Evolutionary conservation across 2,888 invertebrate genomes (phyloP).

Genomic region (Pediacus dermestoides): DNA sequence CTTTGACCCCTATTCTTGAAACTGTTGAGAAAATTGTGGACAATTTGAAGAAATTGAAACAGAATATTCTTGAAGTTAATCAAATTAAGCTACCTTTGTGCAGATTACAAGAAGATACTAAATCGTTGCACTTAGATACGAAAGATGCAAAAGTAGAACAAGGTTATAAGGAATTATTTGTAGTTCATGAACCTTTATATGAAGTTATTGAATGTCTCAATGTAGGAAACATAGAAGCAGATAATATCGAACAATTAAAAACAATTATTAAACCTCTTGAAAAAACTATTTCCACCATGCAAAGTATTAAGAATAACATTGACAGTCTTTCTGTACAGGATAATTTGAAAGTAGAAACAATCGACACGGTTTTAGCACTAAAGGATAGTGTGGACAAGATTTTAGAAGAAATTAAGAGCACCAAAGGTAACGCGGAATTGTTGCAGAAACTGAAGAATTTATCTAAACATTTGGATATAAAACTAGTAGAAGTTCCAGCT

Average conservation of each 20-base stretch:
- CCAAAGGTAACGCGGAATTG: constrained; percentile 6
- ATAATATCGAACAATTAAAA: constrained; percentile 13
- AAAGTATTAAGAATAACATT: constrained; percentile 6
- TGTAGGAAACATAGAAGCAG: constrained; percentile 14
- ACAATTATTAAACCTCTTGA: constrained; percentile 16
- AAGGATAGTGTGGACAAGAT: constrained; percentile 3
- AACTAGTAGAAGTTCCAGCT: constrained; percentile 1
- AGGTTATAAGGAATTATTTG: constrained; percentile 15
- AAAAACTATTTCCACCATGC: constrained; percentile 7
- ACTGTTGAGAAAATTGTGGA: neutral
- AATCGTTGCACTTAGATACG: constrained; percentile 10
- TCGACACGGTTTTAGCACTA: constrained; percentile 8
- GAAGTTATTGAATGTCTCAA: constrained; percentile 23
- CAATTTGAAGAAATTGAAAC: constrained; percentile 1
- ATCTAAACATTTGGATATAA: constrained; percentile 2
- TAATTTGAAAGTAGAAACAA: neutral
- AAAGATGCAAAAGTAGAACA: constrained; percentile 6
- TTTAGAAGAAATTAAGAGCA: constrained; percentile 1
- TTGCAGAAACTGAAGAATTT: constrained; percentile 3
- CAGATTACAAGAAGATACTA: constrained; percentile 19
- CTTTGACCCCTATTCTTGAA: neutral
- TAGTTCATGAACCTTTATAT: constrained; percentile 18
- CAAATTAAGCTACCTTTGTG: constrained; percentile 19
- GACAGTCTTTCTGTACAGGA: neutral
- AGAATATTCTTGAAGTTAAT: constrained; percentile 2